These are phyloP conservation scores for Carcharodon carcharias DNA, from an alignment of 2,797 vertebrate species.

Conservation along the genomic window DNA sequence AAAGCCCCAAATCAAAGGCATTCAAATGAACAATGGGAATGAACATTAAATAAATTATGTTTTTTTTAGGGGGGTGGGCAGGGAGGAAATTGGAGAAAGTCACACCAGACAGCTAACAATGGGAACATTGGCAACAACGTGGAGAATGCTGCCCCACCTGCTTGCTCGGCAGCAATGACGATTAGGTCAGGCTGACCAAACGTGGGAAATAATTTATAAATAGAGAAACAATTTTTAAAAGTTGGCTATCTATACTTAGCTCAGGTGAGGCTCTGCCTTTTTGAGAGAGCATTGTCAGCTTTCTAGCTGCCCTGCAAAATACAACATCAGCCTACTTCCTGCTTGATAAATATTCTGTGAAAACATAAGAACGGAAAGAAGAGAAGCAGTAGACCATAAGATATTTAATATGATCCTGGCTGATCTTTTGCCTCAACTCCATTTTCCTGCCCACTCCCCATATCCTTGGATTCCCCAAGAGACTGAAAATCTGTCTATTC, in stretches of 20 bases:
- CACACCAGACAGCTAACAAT: background rate
- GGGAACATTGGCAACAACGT: background rate
- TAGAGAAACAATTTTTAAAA: background rate
- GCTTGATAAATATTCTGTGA: background rate
- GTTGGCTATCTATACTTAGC: background rate
- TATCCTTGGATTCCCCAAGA: no score
- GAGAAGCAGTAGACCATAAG: no score
- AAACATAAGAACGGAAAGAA: background rate
- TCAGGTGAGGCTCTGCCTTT: background rate
- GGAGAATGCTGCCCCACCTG: conserved; percentile 14
- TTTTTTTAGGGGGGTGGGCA: background rate
- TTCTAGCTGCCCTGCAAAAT: background rate
- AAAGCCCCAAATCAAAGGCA: background rate
- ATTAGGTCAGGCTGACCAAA: conserved; percentile 7
- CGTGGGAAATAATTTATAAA: conserved; percentile 29
- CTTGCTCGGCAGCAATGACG: background rate
- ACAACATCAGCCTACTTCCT: background rate
- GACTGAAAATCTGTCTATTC: background rate
- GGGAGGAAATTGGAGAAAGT: conserved; percentile 22
- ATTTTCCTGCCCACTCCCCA: background rate
- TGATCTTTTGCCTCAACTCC: background rate
- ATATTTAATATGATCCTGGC: background rate
- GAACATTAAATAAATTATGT: background rate
- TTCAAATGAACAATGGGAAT: conserved; percentile 2
- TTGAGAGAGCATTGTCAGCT: background rate